A percentile compares a stretch with the other conserved stretches of the same genome.
phyloP scores from a whole-genome alignment of 2,797 vertebrate species.

The Scolopax rusticola region DNA sequence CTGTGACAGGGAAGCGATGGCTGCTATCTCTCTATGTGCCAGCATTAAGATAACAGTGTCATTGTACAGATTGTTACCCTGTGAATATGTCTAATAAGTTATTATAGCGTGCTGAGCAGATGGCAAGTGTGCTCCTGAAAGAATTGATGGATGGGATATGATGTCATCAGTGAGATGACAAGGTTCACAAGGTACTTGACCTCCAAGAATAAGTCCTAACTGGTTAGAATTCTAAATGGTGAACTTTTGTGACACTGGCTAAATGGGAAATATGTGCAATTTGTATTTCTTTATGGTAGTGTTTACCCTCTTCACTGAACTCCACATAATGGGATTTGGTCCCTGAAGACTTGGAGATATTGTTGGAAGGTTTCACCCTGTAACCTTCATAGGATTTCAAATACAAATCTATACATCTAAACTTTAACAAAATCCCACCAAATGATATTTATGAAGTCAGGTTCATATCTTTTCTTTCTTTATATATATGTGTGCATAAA shows the following conservation, averaged over 20 bases:
- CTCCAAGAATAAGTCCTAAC: slow-evolving; percentile 86
- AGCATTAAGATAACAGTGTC: slow-evolving; percentile 85
- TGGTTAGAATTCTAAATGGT: slow-evolving; percentile 91
- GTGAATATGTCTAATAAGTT: slow-evolving; percentile 85
- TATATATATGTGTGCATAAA: slow-evolving; percentile 54
- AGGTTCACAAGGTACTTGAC: slow-evolving; percentile 89
- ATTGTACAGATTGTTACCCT: slow-evolving; percentile 82
- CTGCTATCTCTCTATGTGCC: slow-evolving; percentile 77
- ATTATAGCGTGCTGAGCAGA: slow-evolving; percentile 89
- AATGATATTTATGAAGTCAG: slow-evolving; percentile 74
- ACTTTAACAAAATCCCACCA: slow-evolving; percentile 73
- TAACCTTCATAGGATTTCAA: slow-evolving; percentile 81
- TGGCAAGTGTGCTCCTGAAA: slow-evolving; percentile 89
- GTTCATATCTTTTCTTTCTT: slow-evolving; percentile 54
- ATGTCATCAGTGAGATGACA: slow-evolving; percentile 97
- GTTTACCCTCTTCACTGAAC: slow-evolving; percentile 88
- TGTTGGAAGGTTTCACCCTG: slow-evolving; percentile 80
- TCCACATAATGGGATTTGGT: slow-evolving; percentile 86
- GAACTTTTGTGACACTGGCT: slow-evolving; percentile 90
- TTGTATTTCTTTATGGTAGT: slow-evolving; percentile 91
- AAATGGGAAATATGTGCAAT: slow-evolving; percentile 90
- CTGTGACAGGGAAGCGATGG: slow-evolving; percentile 59
- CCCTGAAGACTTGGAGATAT: slow-evolving; percentile 83
- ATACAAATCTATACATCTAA: slow-evolving; percentile 76
- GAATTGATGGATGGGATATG: slow-evolving; percentile 95